Base-by-base conservation (phyloP, 2,888 invertebrate species). In the Cactoblastis cactorum region DNA sequence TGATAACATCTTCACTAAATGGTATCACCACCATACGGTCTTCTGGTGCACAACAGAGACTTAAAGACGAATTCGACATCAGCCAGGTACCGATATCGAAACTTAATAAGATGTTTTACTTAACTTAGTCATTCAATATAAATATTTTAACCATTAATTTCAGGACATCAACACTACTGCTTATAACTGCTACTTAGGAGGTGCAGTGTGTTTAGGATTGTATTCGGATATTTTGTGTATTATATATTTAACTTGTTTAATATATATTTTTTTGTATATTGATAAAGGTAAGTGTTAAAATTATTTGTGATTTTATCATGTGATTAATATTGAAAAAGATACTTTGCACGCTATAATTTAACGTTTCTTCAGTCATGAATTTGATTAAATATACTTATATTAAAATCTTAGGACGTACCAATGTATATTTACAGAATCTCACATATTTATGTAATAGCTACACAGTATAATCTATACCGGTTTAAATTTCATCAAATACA, bases 11-110 rank as follows among this genome's bases (percentile, higher is more conserved):
- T 12, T 93, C 95, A 0, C 82, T 96, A 0, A 92, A 91, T 61
- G 96, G 96, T 0, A 90, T 96, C 14, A 87, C 93, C 0, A 95
- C 95, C 0, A 94, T 96, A 39, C 84, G 96, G 62, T 94, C 95
- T 0, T 92, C 93, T 49, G 85, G 90, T 12, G 93, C 93, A 1
- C 92, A 95, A 69, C 66, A 89, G 0, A 90, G 92, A 55, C 91
- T 95, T 34, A 90, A 92, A 41, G 68, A 81, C 2, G 91, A 93
- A 45, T 94, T 94, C 64, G 92, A 93, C 64, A 67, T 68, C 1
- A 80, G 90, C 60, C 92, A 92, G 84, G 92, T 89, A 62, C 53
- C 15, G 32, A 15, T 32, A n/a, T n/a, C n/a, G n/a, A n/a, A n/a
- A n/a, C n/a, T n/a, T n/a, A n/a, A n/a, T n/a, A n/a, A n/a, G n/a